A percentile compares a stretch with the other conserved stretches of the same genome.
phyloP scores from a whole-genome alignment of 2,113 vertebrate species.

The Hippocampus barbouri region DNA sequence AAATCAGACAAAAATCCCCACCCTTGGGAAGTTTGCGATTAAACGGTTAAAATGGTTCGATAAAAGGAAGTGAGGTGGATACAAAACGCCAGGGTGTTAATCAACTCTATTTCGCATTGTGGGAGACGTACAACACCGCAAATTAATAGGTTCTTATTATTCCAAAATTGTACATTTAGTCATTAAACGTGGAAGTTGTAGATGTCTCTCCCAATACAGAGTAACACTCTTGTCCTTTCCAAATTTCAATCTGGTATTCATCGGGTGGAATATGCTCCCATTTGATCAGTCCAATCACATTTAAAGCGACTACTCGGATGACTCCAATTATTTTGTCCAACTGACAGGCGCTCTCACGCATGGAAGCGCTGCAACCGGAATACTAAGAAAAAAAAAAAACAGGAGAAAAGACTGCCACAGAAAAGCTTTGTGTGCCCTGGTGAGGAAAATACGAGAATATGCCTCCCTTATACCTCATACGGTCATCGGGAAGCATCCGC shows the following conservation, averaged over 20 bases:
- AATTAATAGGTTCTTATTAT: not conserved
- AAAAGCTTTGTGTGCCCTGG: not conserved
- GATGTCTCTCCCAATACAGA: not conserved
- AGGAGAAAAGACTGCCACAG: not conserved
- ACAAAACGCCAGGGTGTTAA: no score
- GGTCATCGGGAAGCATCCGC: constrained; percentile 4
- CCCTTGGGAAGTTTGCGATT: no score
- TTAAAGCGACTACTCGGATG: constrained; percentile 5
- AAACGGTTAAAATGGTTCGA: no score
- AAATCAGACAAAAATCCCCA: no score
- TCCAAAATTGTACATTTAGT: not conserved
- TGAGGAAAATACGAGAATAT: not conserved
- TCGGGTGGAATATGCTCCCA: not conserved
- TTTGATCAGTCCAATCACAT: constrained; percentile 6
- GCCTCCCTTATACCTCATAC: not conserved
- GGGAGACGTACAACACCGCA: not conserved
- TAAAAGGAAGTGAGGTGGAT: no score
- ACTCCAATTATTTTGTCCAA: constrained; percentile 12
- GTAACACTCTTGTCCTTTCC: not conserved
- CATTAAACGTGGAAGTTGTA: not conserved
- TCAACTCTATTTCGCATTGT: not conserved
- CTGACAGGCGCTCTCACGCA: constrained; percentile 3
- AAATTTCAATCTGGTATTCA: constrained; percentile 2
- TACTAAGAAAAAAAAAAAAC: not conserved
- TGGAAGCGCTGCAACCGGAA: not conserved